Evolutionary conservation across 2,888 invertebrate species (phyloP).

Genomic region (Lasioglossum vierecki): DNA sequence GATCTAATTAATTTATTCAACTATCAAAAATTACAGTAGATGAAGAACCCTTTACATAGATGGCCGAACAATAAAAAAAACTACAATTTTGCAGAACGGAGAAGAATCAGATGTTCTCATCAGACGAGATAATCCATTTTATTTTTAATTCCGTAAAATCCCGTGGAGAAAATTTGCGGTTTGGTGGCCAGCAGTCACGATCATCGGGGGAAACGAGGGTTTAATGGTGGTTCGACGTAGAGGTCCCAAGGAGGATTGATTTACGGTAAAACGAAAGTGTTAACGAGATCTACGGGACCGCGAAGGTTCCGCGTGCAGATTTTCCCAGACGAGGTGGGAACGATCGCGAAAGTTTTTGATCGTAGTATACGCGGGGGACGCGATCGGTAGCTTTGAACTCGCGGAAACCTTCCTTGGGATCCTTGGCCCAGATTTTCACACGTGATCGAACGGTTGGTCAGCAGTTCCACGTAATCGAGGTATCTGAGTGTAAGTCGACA

Average conservation of each 20-base stretch:
- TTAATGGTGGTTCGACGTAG: background rate
- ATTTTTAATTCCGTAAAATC: background rate
- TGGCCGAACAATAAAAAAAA: no score
- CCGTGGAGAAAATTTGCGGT: background rate
- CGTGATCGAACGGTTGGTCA: conserved; percentile 61
- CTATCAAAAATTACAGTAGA: background rate
- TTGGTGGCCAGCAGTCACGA: background rate
- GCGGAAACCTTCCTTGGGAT: conserved; percentile 59
- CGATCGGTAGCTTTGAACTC: conserved; percentile 58
- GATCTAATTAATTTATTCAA: no score
- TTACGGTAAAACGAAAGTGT: background rate
- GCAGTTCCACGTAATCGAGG: conserved; percentile 59
- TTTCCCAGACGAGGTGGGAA: background rate
- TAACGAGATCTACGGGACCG: background rate
- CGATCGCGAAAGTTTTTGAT: conserved; percentile 7
- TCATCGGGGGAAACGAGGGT: background rate
- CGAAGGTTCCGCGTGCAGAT: background rate
- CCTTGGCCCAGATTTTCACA: conserved; percentile 65
- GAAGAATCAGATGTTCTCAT: background rate
- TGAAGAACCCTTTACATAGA: no score
- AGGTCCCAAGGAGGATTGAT: background rate
- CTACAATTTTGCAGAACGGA: background rate
- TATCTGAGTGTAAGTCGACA: background rate
- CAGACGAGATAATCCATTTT: background rate
- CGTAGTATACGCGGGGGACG: background rate